Evolutionary conservation across 2,888 invertebrate species (phyloP), one percentile per base, ranked within the genome.

Genomic region (Hanleya hanleyi): DNA sequence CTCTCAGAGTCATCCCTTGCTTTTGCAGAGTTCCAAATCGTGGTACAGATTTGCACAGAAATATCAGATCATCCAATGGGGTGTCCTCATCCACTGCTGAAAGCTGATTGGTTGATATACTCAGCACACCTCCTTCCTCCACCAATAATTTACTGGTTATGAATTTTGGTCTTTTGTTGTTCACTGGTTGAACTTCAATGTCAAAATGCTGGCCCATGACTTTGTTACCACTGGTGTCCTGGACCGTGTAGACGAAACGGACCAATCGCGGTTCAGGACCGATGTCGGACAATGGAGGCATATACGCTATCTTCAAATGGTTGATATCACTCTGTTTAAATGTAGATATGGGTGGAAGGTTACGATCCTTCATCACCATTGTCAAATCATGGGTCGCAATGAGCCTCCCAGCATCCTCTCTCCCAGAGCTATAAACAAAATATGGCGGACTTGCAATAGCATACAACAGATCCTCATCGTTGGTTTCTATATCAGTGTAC

Each of bases 311-410:
- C 82, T 88, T 88, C 73, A 84, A 80, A 73, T 89, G 84, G 77
- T 89, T 88, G 29, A 90, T 84, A 74, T 90, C 87, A 37, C 83
- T 82, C 79, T 90, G 90, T 22, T 86, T 89, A 74, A 90, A 90
- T 1, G 81, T 81, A n/a, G 74, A 67, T 32, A 88, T 79, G 26
- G 82, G 71, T 15, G 87, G 85, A 18, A 85, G 75, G 22, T 75
- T 71, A 0, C 75, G 74, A 41, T 81, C 81, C 70, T 89, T 89
- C 38, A 71, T 74, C 32, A 86, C 74, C 76, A 81, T 78, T 22
- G 86, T 83, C n/a, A 84, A 67, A 74, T 88, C 85, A 65, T 86
- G 85, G 1, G 87, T 81, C 26, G 86, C 80, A 26, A 90, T 83
- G 4, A 90, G 81, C 66, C 84, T 78, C 0, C 91, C 91, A 15